Evolutionary conservation across 2,113 vertebrate genomes (phyloP).

Genomic region (Typhlomys cinereus): DNA sequence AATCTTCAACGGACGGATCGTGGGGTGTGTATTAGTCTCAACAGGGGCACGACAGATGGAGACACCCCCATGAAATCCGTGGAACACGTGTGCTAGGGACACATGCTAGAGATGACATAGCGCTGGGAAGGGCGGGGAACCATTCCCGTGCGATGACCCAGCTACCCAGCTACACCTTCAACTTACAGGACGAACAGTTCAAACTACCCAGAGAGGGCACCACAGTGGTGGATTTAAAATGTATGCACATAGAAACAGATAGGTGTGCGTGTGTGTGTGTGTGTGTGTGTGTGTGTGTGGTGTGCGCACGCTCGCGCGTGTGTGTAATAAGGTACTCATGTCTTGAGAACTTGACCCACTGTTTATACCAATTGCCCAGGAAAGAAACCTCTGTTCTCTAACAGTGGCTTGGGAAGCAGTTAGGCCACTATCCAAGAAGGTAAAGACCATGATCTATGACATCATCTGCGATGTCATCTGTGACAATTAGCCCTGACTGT

Average conservation of each 20-base stretch:
- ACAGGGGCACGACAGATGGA: not conserved
- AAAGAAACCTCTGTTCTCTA: not conserved
- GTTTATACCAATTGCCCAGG: not conserved
- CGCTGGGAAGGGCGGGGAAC: not conserved
- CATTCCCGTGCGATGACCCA: not conserved
- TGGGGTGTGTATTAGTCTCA: not conserved
- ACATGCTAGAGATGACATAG: fast-evolving
- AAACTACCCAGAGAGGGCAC: not conserved
- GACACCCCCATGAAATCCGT: not conserved
- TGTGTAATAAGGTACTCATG: not conserved
- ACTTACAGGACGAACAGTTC: not conserved
- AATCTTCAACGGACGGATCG: not conserved
- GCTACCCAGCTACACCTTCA: not conserved
- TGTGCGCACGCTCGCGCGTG: too few relatives aligned
- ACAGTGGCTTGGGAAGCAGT: not conserved
- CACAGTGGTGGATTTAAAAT: not conserved
- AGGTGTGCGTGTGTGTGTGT: too few relatives aligned
- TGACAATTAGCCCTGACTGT: not conserved
- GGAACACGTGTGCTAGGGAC: not conserved
- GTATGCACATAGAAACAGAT: too few relatives aligned
- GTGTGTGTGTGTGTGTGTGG: too few relatives aligned
- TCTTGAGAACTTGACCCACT: not conserved
- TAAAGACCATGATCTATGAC: too few relatives aligned
- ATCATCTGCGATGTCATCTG: too few relatives aligned
- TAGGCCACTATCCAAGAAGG: not conserved